These are phyloP conservation scores for Drosophila simulans DNA, from an alignment of 1,140 invertebrate species.

Conservation along the genomic window DNA sequence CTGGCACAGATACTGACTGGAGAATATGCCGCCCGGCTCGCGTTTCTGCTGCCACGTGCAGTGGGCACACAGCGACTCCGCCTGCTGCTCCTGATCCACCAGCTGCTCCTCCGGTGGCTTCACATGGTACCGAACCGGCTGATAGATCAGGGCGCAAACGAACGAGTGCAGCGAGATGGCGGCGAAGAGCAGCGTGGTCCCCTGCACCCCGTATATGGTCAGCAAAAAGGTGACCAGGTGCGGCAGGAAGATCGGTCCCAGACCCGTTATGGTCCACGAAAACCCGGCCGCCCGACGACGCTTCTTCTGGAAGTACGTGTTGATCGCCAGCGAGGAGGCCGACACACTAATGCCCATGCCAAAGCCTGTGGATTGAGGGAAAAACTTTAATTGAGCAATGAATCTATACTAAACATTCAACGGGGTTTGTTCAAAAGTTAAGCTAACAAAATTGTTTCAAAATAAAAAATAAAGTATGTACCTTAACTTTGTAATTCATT, in stretches of 20 bases:
- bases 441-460: too few relatives aligned
- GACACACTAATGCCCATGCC: conserved; percentile 87
- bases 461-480: too few relatives aligned
- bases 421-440: too few relatives aligned
- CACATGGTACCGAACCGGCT: conserved; percentile 87
- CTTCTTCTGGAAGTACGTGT: conserved; percentile 87
- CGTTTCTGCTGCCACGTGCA: conserved; percentile 70
- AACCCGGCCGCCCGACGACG: conserved; percentile 86
- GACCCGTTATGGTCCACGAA: conserved; percentile 87
- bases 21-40: conserved; percentile 85
- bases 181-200: conserved; percentile 86
- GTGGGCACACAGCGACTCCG: conserved; percentile 64
- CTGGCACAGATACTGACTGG: conserved; percentile 89
- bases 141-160: conserved; percentile 86
- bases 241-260: conserved; percentile 87
- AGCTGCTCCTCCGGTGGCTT: conserved; percentile 6
- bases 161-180: conserved; percentile 87
- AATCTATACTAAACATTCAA: too few relatives aligned
- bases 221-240: conserved; percentile 86
- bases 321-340: conserved; percentile 87
- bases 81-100: conserved; percentile 18
- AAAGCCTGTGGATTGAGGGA: conserved; percentile 83
- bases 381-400: not conserved
- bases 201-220: conserved; percentile 86
- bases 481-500: too few relatives aligned